Evolutionary conservation across 2,888 invertebrate species (phyloP).

Genomic region (Aquatica leii): DNA sequence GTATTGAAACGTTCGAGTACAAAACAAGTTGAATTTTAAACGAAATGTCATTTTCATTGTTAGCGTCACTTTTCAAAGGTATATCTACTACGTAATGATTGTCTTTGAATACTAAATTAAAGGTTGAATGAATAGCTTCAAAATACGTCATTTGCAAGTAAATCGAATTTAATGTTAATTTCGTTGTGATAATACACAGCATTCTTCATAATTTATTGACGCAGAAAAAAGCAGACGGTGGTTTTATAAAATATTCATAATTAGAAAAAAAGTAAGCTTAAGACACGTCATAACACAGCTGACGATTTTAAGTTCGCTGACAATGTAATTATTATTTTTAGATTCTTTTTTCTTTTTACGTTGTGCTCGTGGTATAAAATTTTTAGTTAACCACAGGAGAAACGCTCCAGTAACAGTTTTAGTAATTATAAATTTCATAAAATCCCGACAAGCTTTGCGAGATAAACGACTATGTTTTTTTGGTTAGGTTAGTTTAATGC

Average conservation of each 20-base stretch:
- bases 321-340: constrained; percentile 24
- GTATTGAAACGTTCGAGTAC: background rate
- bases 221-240: background rate
- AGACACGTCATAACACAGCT: constrained; percentile 21
- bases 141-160: too few relatives aligned
- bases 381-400: constrained; percentile 8
- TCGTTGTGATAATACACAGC: too few relatives aligned
- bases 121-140: too few relatives aligned
- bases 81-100: background rate
- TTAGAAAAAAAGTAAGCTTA: too few relatives aligned
- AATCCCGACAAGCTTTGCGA: constrained; percentile 8
- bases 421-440: constrained; percentile 13
- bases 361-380: background rate
- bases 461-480: constrained; percentile 11
- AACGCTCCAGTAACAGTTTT: constrained; percentile 10
- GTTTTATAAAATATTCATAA: too few relatives aligned
- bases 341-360: background rate
- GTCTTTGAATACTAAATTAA: too few relatives aligned
- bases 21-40: constrained; percentile 8
- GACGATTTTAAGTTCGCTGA: constrained; percentile 21
- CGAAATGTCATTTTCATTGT: constrained; percentile 2
- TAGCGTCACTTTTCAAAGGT: background rate
- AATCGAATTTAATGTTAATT: too few relatives aligned
- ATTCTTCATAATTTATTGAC: too few relatives aligned
- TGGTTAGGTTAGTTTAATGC: constrained; percentile 9